Conservation (phyloP, 1,140 invertebrate genomes). For the Drosophila insularis region DNA sequence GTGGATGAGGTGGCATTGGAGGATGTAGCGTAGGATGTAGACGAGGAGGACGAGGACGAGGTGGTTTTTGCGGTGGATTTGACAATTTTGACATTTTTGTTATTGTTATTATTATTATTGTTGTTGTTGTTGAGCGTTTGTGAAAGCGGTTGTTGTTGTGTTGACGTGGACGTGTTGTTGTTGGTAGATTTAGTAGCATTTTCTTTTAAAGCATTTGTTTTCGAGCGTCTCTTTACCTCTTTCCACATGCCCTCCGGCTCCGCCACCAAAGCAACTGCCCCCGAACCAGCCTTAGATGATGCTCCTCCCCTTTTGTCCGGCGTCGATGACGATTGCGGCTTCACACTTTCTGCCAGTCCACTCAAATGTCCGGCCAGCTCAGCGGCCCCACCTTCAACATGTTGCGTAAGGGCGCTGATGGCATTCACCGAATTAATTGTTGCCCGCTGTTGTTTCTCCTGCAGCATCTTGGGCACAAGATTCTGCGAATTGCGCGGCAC, state of each 20-base stretch:
- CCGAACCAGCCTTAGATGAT: conserved; percentile 40
- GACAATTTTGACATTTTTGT: conserved; percentile 43
- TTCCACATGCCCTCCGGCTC: conserved; percentile 81
- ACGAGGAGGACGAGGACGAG: conserved; percentile 45
- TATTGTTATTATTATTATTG: conserved; percentile 52
- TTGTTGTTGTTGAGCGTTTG: conserved; percentile 71
- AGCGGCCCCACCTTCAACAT: conserved; percentile 83
- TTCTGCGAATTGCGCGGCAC: conserved; percentile 84
- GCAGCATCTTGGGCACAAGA: conserved; percentile 67
- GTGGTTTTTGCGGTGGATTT: conserved; percentile 59
- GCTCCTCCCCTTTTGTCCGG: conserved; percentile 55
- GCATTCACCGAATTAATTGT: conserved; percentile 66
- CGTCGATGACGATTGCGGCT: conserved; percentile 67
- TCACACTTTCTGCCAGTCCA: conserved; percentile 76
- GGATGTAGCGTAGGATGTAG: conserved; percentile 42
- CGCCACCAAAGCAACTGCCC: conserved; percentile 67
- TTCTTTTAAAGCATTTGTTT: conserved; percentile 82
- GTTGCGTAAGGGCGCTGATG: conserved; percentile 69
- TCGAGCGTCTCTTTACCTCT: conserved; percentile 85
- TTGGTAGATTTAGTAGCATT: conserved; percentile 77
- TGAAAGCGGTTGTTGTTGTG: conserved; percentile 73
- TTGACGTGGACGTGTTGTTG: conserved; percentile 61
- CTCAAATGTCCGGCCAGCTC: conserved; percentile 76
- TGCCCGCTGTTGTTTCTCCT: conserved; percentile 54
- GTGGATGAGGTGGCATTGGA: conserved; percentile 65